A percentile compares a stretch with the other conserved stretches of the same genome.
Conservation (phyloP, 2,888 invertebrate genomes). For the Pristionchus fissidentatus region DNA sequence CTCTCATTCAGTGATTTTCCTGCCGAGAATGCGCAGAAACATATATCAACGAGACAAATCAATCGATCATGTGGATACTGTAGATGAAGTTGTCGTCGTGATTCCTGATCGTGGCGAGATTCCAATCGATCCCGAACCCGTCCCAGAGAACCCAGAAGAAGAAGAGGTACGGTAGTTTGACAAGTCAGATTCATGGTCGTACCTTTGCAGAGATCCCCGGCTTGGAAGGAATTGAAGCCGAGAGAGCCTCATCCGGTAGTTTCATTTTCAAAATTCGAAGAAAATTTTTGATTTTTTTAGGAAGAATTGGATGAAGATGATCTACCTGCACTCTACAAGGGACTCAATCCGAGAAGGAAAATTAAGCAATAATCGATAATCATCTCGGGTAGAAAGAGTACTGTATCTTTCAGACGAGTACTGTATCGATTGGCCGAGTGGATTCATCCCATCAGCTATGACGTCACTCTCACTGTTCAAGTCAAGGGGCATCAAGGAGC, state of each 20-base stretch:
- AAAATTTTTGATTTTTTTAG: background rate
- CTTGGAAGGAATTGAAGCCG: no score
- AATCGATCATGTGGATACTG: background rate
- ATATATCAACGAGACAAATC: background rate
- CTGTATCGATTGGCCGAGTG: background rate
- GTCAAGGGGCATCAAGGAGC: background rate
- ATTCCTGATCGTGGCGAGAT: background rate
- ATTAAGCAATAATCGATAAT: no score
- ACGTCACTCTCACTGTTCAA: background rate
- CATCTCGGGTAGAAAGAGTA: background rate
- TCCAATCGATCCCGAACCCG: background rate
- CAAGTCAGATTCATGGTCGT: background rate
- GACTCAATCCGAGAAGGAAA: background rate
- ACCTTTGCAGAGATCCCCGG: no score
- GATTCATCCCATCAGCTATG: background rate
- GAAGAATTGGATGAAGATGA: constrained; percentile 18
- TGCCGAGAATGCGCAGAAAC: background rate
- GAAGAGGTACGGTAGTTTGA: background rate
- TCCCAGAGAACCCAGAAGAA: background rate
- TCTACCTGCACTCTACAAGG: background rate
- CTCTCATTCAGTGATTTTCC: background rate
- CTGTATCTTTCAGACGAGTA: background rate
- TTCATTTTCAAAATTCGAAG: background rate
- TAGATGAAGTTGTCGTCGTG: background rate
- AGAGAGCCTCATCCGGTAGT: background rate